Base-by-base conservation (phyloP, 2,888 invertebrate species). In the Drosophila eohydei region DNA sequence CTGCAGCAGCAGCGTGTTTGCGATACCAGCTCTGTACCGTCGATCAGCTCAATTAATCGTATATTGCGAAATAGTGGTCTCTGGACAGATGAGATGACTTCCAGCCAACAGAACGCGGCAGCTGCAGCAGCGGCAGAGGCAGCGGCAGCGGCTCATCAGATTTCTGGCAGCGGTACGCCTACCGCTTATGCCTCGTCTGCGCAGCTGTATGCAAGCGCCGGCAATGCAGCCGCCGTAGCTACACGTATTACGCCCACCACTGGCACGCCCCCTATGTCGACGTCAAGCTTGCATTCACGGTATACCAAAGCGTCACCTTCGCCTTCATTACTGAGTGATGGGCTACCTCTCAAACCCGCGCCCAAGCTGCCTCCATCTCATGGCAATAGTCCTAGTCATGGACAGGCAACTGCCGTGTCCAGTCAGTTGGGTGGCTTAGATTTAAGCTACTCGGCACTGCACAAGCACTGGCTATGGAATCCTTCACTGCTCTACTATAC, bases 41-140 rank as follows among this genome's bases (percentile, higher is more conserved):
- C 98, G 9, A 98, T 98, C 83, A 98, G 98, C 73, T 98, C 98
- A 1, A 98, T 98, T 66, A 98, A 98, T 93, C 94, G 98, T 80
- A 98, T 98, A 88, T 94, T 98, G 46, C 94, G 98, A 75, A 97
- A 97, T 92, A 97, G 97, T 71, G 97, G 97, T 0, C 95, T 96
- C 6, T 96, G 97, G 95, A 95, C 96, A 11, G 96, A 96, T 76
- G 95, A 95, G 70, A 92, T 93, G 91, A 92, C 93, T 3, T 91
- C 92, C 11, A 91, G 90, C 52, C 93, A 93, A 71, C 93, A 93
- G 58, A 92, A 92, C 34, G 92, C 92, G 14, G 91, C 91, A 3
- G 89, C 92, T 0, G 89, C 91, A 0, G 92, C 92, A 0, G 83
- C 84, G 16, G 81, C 89, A 34, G 83, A 83, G 16, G 81, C 89